These are phyloP conservation scores for Gorilla gorilla DNA, from an alignment of 2,113 vertebrate species.

Conservation along the genomic window DNA sequence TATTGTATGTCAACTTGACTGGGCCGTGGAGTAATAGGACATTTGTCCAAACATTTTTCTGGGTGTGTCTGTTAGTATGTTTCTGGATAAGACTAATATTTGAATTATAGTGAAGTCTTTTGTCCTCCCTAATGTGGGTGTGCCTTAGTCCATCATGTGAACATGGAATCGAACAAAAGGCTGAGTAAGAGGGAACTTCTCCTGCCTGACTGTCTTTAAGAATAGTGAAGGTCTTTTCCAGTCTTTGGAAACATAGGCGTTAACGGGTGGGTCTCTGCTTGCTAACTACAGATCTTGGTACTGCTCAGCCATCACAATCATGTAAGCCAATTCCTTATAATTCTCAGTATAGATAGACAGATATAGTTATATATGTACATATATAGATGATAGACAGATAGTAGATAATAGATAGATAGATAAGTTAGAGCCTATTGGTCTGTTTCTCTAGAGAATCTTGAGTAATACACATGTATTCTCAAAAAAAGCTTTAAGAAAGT, in stretches of 20 bases:
- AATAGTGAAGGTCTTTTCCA: background rate
- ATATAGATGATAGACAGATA: too few species aligned
- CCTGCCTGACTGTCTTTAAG: background rate
- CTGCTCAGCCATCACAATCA: background rate
- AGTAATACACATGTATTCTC: background rate
- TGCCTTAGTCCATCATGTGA: background rate
- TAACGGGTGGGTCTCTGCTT: background rate
- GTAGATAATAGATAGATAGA: background rate
- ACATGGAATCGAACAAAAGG: background rate
- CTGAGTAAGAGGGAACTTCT: background rate
- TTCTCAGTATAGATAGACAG: background rate
- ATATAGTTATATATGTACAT: too few species aligned
- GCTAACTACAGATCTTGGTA: background rate
- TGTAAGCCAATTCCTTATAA: background rate
- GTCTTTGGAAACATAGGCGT: background rate
- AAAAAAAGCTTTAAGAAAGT: background rate
- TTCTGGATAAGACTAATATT: background rate
- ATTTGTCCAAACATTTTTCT: background rate
- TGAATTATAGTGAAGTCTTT: background rate
- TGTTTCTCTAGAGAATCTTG: background rate
- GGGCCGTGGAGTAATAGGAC: background rate
- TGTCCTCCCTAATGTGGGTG: background rate
- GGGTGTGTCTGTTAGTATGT: background rate
- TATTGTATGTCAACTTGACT: background rate
- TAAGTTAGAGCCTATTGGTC: background rate